Conservation (phyloP, 1,140 invertebrate genomes). For the Frieseomelitta varia region DNA sequence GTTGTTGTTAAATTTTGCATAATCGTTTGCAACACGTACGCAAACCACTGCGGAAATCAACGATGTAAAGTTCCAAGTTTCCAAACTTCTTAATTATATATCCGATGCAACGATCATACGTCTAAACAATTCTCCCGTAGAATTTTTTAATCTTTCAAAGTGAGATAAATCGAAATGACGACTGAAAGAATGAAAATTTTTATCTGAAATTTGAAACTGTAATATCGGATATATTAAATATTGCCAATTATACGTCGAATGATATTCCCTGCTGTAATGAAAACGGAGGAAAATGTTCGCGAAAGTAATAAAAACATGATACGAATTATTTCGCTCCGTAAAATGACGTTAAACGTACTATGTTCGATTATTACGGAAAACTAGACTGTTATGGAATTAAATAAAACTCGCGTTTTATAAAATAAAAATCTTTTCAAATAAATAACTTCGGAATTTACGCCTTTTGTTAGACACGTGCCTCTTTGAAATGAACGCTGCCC, state of each 20-base stretch:
- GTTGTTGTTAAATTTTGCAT: not conserved
- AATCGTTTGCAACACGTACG: not conserved
- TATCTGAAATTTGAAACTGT: too few species aligned
- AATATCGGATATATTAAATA: not conserved
- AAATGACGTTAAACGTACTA: not conserved
- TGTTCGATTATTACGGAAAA: not conserved
- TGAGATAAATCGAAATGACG: too few species aligned
- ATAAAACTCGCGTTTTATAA: not conserved
- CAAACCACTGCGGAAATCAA: not conserved
- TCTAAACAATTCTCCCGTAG: too few species aligned
- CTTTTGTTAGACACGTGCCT: not conserved
- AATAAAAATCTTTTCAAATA: too few species aligned
- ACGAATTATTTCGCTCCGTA: not conserved
- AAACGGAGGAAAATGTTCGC: too few species aligned
- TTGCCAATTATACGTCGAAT: not conserved
- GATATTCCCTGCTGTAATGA: not conserved
- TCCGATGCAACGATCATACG: too few species aligned
- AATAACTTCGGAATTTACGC: not conserved
- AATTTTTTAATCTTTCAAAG: too few species aligned
- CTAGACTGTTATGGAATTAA: not conserved
- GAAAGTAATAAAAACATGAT: not conserved
- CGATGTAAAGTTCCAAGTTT: too few species aligned
- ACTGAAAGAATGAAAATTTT: too few species aligned
- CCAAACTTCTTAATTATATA: too few species aligned
- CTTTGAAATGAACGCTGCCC: not conserved